Percentiles rank a stretch among this genome's conserved stretches.
Conservation (phyloP, 1,140 invertebrate genomes). For the Cepaea nemoralis region DNA sequence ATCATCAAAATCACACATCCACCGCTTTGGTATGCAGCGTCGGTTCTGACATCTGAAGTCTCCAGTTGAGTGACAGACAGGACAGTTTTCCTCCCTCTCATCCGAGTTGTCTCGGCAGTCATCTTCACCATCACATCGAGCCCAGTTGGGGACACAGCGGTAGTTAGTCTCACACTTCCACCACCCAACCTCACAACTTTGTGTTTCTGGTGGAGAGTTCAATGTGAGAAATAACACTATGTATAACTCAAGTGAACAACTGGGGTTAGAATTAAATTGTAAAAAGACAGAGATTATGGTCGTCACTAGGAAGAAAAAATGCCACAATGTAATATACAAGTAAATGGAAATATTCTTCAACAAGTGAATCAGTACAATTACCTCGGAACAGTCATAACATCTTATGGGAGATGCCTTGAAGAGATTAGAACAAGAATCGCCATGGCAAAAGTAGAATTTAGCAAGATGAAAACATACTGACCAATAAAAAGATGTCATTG, state of each 20-base stretch:
- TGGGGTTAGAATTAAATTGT: too few relatives aligned
- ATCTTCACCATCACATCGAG: constrained; percentile 93
- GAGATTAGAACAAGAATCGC: too few relatives aligned
- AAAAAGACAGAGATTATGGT: too few relatives aligned
- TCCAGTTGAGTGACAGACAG: constrained; percentile 85
- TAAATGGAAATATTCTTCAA: too few relatives aligned
- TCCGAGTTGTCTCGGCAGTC: constrained; percentile 98
- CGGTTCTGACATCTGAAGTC: constrained; percentile 94
- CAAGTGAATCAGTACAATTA: too few relatives aligned
- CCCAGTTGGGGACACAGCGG: constrained; percentile 94
- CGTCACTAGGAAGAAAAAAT: too few relatives aligned
- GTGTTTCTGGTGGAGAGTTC: constrained; percentile 51
- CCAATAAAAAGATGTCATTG: too few relatives aligned
- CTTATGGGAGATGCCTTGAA: too few relatives aligned
- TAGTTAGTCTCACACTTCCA: constrained; percentile 75
- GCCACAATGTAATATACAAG: too few relatives aligned
- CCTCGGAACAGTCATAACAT: too few relatives aligned
- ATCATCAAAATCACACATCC: constrained; percentile 95
- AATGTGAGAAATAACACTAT: constrained; percentile 77
- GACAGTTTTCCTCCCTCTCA: constrained; percentile 84
- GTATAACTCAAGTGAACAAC: constrained; percentile 85
- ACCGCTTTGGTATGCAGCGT: constrained; percentile 89
- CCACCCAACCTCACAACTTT: constrained; percentile 63
- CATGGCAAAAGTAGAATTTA: too few relatives aligned
- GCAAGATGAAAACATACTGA: too few relatives aligned